Percentiles rank a stretch among this genome's conserved stretches.
phyloP scores from a whole-genome alignment of 2,888 invertebrate species.

The Drosophila rubida region DNA sequence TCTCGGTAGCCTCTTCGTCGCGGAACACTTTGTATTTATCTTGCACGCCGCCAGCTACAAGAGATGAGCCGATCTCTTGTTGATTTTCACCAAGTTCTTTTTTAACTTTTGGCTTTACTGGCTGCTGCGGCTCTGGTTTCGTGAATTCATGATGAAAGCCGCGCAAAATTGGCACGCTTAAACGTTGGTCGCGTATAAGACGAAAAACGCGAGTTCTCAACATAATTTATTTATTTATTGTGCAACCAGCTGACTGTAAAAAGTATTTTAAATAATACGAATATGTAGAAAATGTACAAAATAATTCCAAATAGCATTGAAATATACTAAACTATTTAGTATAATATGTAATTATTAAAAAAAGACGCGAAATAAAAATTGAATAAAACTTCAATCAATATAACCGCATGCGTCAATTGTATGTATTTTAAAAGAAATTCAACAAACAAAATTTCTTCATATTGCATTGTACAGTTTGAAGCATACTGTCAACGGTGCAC shows the following conservation, averaged over 20 bases:
- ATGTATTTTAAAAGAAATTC: too few relatives aligned
- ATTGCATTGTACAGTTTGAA: not conserved
- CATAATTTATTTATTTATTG: slow-evolving; percentile 57
- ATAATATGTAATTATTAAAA: not conserved
- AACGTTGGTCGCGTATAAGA: slow-evolving; percentile 64
- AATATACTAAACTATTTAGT: slow-evolving; percentile 1
- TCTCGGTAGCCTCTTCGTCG: slow-evolving; percentile 89
- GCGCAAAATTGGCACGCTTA: slow-evolving; percentile 72
- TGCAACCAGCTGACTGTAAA: slow-evolving; percentile 3
- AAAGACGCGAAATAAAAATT: too few relatives aligned
- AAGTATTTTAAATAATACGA: too few relatives aligned
- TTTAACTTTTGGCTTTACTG: not conserved
- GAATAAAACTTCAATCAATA: too few relatives aligned
- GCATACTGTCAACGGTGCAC: not conserved
- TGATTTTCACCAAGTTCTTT: not conserved
- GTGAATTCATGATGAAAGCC: slow-evolving; percentile 82
- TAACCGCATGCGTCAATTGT: too few relatives aligned
- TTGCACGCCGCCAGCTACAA: slow-evolving; percentile 85
- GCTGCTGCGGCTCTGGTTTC: slow-evolving; percentile 57
- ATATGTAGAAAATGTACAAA: not conserved
- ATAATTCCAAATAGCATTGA: not conserved
- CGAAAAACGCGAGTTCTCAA: slow-evolving; percentile 69
- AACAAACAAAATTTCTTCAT: too few relatives aligned
- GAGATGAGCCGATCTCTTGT: slow-evolving; percentile 10
- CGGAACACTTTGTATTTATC: slow-evolving; percentile 89